Evolutionary conservation across 1,140 invertebrate species (phyloP).

Genomic region (Polypedilum vanderplanki): DNA sequence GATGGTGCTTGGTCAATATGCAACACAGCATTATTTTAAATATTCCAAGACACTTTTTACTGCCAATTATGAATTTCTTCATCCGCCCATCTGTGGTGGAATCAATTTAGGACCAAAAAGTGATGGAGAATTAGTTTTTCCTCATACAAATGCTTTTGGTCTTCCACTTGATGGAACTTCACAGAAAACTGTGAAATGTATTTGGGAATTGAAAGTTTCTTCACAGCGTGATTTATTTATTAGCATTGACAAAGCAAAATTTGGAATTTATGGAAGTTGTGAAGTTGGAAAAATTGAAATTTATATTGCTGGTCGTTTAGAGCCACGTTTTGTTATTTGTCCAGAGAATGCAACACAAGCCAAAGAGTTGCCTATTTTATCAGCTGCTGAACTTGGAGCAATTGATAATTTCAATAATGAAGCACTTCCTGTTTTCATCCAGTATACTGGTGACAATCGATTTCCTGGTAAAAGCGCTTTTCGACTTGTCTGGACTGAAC

Average conservation of each 20-base stretch:
- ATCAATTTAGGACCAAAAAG: constrained; percentile 65
- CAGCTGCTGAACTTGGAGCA: constrained; percentile 61
- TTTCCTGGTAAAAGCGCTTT: constrained; percentile 67
- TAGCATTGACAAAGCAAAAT: constrained; percentile 78
- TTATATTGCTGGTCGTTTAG: constrained; percentile 58
- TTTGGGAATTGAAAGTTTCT: constrained; percentile 78
- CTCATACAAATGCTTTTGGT: constrained; percentile 72
- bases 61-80: constrained; percentile 78
- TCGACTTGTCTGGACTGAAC: constrained; percentile 80
- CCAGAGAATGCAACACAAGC: constrained; percentile 73
- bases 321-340: constrained; percentile 69
- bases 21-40: constrained; percentile 80
- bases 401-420: constrained; percentile 49
- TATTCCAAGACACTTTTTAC: constrained; percentile 71
- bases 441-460: constrained; percentile 55
- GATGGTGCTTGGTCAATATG: constrained; percentile 70
- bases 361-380: constrained; percentile 67
- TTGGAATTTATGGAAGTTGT: constrained; percentile 55
- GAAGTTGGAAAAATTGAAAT: constrained; percentile 79
- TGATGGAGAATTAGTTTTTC: constrained; percentile 77
- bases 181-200: constrained; percentile 66
- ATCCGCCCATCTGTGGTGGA: constrained; percentile 78
- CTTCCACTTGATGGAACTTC: constrained; percentile 49
- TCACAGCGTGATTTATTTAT: constrained; percentile 75
- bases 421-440: constrained; percentile 55